Base-by-base conservation (phyloP, 2,888 invertebrate species). In the Mythimna vitellina region DNA sequence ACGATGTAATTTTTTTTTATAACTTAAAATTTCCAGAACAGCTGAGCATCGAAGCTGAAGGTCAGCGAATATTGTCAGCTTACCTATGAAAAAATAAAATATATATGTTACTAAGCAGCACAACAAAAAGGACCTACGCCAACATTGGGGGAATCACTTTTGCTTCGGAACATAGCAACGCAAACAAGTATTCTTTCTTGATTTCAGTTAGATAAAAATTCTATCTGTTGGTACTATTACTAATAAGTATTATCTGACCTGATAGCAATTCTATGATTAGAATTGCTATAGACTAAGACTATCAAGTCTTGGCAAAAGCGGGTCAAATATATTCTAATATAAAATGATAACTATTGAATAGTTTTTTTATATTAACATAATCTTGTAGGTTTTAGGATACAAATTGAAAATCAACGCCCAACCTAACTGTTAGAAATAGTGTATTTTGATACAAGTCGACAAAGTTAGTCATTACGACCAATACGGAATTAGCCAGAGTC, bases 51-150 rank as follows among this genome's bases (percentile, higher is more conserved):
- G 14, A 57, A 20, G 42, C 17, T 22, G 22, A 12, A 32, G 14
- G 51, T 17, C 17, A 29, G 5, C n/a, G 14, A 38, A 42, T 17
- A 35, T 20, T 35, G 42, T 38, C 17, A 10, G 14, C 10, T 56
- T 17, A 66, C 29, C 73, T 73, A 7, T 7, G 29, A 29, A 67
- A 1, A 32, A 53, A 58, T 20, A 46, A 75, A 65, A 20, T 20
- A 51, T 17, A 49, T 10, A 7, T 12, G 7, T 51, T 25, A 71
- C 12, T 6, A 7, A 57, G 3, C 3, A 32, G n/a, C 10, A 4
- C 25, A 72, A 49, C 17, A 7, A 49, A 20, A 20, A 7, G 29
- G 2, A 29, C 29, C 5, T 46, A 46, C 17, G 46, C 46, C 17
- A 17, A 17, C 14, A 46, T 49, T 35, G 38, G 42, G 12, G 42